Base-by-base conservation (phyloP, 2,888 invertebrate genomes). In the Pasiphila rectangulata region DNA sequence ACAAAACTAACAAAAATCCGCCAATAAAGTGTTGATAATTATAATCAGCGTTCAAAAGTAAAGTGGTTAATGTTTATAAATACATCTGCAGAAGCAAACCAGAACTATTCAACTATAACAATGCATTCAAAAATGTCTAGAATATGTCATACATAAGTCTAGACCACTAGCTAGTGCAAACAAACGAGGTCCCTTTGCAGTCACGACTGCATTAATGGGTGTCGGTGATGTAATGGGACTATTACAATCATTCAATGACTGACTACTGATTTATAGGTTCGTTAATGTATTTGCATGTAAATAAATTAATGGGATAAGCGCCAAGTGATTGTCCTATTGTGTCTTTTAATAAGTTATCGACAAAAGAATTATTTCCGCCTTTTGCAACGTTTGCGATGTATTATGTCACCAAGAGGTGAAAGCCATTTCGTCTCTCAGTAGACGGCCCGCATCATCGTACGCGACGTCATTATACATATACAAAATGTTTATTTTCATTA, bases 191-290 rank as follows among this genome's bases (percentile, higher is more conserved):
- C 45, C 34, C 44, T 49, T 38, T 52, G 41, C 13, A 48, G 53
- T 54, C 56, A 58, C 58, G 58, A 58, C 35, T 44, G 37, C 36
- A 49, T 46, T 48, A 54, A 54, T 39, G 23, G 42, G 20, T 42
- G 34, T 39, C n/a, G 35, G 34, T 58, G 58, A 58, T 51, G 56
- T 54, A 56, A 58, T 56, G 37, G 17, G 41, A 41, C 38, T 41
- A 56, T 54, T 42, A 51, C 46, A 56, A 52, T 51, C 51, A 52
- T 52, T 52, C 54, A 52, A 48, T 51, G 44, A 39, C 42, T 46
- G 44, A 51, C 51, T 21, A 42, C 49, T 56, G 54, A 56, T 58
- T 56, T 54, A 56, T 58, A 32, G 45, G 24, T 40, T 38, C 13
- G 30, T 21, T 7, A 47, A 35, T 44, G 6, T 13, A 58, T 48